Conservation (phyloP, 2,113 vertebrate genomes). For the Mesitornis unicolor region DNA sequence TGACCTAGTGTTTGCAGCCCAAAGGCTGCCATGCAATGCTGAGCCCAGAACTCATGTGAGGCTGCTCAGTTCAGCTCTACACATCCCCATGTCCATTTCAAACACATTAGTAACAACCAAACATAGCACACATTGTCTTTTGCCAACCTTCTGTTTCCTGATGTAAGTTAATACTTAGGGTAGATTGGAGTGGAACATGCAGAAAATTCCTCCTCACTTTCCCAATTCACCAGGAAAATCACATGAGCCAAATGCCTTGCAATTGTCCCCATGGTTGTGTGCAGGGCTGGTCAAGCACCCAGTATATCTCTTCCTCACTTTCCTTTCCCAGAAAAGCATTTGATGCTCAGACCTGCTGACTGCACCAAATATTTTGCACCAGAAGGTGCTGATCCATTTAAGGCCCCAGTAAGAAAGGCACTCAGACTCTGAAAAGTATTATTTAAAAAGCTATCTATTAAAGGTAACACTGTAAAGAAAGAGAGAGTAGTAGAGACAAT, state of each 20-base stretch:
- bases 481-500: not conserved
- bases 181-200: not conserved
- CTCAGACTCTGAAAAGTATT: not conserved
- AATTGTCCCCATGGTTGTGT: not conserved
- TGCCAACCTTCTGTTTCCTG: not conserved
- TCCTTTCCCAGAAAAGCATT: not conserved
- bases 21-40: not conserved
- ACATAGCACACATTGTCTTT: not conserved
- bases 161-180: not conserved
- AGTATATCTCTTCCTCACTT: not conserved
- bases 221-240: not conserved
- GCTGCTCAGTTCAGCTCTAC: not conserved
- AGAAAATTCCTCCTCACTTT: not conserved
- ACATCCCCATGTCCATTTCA: too few species aligned
- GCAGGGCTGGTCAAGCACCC: too few species aligned
- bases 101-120: not conserved
- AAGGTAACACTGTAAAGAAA: not conserved
- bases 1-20: not conserved
- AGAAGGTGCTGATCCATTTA: not conserved
- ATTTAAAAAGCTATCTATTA: not conserved
- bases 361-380: not conserved
- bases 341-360: not conserved
- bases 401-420: not conserved
- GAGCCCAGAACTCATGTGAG: not conserved
- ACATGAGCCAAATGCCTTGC: not conserved